Percentiles rank a stretch among this genome's conserved stretches.
Evolutionary conservation across 1,140 invertebrate species (phyloP).

Genomic region (Globodera rostochiensis): DNA sequence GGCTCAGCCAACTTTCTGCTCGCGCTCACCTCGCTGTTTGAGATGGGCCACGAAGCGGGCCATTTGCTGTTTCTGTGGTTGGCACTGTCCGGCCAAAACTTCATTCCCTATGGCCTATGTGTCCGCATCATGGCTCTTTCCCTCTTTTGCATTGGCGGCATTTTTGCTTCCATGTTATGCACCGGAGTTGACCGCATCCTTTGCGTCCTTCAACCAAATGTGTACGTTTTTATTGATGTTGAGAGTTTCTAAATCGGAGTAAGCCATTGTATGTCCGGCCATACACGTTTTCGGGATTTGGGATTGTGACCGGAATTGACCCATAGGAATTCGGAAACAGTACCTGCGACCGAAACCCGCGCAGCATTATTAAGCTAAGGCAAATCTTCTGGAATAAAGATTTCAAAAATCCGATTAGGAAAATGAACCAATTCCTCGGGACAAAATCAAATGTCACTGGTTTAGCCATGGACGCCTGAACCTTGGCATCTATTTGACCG

Average conservation of each 20-base stretch:
- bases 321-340: too few relatives aligned
- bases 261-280: too few relatives aligned
- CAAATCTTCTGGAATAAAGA: not conserved
- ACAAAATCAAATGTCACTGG: too few relatives aligned
- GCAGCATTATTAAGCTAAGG: not conserved
- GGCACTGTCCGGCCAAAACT: constrained; percentile 9
- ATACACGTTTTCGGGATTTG: too few relatives aligned
- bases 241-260: too few relatives aligned
- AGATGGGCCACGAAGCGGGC: constrained; percentile 3
- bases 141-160: constrained; percentile 7
- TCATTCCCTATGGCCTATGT: not conserved
- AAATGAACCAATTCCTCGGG: too few relatives aligned
- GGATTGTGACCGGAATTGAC: too few relatives aligned
- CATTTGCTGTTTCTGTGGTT: constrained; percentile 18
- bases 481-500: too few relatives aligned
- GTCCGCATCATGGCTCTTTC: not conserved
- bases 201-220: constrained; percentile 1
- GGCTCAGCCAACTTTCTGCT: constrained; percentile 8
- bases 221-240: not conserved
- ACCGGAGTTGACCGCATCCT: constrained; percentile 15
- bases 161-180: not conserved
- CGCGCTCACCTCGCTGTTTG: constrained; percentile 7
- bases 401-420: too few relatives aligned
- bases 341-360: too few relatives aligned
- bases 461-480: not conserved